These are phyloP conservation scores for Oriolus oriolus DNA, from an alignment of 2,113 vertebrate species.

Conservation along the genomic window DNA sequence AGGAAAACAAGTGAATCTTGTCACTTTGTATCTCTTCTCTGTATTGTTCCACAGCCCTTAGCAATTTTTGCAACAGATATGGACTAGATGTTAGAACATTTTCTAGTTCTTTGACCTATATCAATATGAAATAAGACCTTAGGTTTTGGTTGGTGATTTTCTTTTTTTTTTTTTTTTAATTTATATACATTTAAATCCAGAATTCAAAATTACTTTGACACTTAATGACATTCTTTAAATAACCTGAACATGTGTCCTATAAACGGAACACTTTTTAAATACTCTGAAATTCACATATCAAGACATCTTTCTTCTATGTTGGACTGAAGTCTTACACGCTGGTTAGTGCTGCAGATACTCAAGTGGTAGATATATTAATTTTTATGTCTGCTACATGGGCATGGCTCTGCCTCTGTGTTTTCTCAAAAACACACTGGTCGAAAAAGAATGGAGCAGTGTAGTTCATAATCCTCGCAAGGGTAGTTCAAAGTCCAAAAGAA, in stretches of 20 bases:
- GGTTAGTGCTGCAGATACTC: neutral
- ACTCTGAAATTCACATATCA: neutral
- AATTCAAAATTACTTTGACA: neutral
- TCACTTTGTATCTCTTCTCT: neutral
- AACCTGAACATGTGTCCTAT: neutral
- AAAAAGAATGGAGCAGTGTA: neutral
- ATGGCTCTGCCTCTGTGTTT: neutral
- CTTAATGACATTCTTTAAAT: neutral
- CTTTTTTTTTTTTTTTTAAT: neutral
- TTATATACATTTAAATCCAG: neutral
- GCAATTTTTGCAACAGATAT: neutral
- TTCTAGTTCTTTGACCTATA: neutral
- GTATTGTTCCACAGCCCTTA: neutral
- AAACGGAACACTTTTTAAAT: neutral
- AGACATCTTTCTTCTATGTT: neutral
- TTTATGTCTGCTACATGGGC: neutral
- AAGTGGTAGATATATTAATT: neutral
- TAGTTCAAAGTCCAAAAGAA: neutral
- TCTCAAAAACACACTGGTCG: neutral
- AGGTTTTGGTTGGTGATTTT: neutral
- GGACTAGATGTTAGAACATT: neutral
- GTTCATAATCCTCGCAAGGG: neutral
- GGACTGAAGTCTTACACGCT: neutral
- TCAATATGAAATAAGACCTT: neutral
- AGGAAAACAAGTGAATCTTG: neutral